Conservation (phyloP, 92 coral and sea anemone genomes). For the Montipora capitata region DNA sequence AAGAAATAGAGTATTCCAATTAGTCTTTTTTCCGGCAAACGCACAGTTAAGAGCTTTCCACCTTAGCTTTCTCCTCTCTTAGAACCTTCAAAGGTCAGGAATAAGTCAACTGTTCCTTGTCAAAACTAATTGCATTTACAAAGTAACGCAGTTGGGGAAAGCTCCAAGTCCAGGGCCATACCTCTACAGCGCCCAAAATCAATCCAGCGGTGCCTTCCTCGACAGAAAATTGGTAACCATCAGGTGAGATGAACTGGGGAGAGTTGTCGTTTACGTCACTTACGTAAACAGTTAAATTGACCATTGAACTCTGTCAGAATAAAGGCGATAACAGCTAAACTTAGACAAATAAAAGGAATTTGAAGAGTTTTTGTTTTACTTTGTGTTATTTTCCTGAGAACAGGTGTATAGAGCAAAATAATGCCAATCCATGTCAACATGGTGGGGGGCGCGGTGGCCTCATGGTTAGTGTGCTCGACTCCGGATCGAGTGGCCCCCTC, state of each 20-base stretch:
- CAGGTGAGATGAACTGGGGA: slow-evolving; percentile 70
- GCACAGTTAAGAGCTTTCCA: too few relatives aligned
- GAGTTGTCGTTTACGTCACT: slow-evolving; percentile 81
- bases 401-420: not conserved
- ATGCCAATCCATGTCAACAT: too few relatives aligned
- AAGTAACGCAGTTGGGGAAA: not conserved
- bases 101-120: not conserved
- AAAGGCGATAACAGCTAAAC: not conserved
- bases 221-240: slow-evolving; percentile 65
- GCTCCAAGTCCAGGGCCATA: not conserved
- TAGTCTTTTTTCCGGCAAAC: too few relatives aligned
- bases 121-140: too few relatives aligned
- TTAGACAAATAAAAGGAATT: not conserved
- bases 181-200: slow-evolving; percentile 64
- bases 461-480: too few relatives aligned
- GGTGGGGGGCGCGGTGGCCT: too few relatives aligned
- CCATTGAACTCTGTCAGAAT: slow-evolving; percentile 36
- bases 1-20: not conserved
- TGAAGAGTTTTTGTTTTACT: not conserved
- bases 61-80: too few relatives aligned
- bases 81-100: too few relatives aligned
- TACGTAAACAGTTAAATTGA: slow-evolving; percentile 67
- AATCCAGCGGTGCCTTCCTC: slow-evolving; percentile 63
- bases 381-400: not conserved
- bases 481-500: too few relatives aligned